Evolutionary conservation across 2,797 vertebrate genomes (phyloP).

Genomic region (Acrocephalus scirpaceus): DNA sequence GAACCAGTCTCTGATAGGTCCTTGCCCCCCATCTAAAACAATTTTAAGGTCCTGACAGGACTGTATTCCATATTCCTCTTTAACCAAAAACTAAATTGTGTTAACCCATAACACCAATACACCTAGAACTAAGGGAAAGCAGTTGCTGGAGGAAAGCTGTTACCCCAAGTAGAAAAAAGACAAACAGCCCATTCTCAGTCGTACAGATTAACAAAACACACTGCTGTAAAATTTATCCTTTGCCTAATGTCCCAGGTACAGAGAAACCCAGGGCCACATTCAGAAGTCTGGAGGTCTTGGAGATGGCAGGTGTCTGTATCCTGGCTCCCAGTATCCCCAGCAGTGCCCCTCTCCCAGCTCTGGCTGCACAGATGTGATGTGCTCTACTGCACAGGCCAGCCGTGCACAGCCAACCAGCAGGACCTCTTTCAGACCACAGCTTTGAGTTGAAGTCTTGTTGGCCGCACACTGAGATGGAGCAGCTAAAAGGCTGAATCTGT

Average conservation of each 20-base stretch:
- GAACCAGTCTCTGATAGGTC: no score
- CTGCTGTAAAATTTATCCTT: neutral
- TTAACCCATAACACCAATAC: neutral
- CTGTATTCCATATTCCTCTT: no score
- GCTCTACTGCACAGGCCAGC: neutral
- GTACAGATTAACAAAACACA: neutral
- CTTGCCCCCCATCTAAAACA: no score
- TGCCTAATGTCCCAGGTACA: neutral
- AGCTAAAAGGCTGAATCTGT: neutral
- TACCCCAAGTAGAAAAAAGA: neutral
- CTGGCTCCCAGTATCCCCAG: neutral
- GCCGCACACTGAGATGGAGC: neutral
- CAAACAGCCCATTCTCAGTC: neutral
- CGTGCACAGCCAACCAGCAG: fast-evolving
- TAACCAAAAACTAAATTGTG: no score
- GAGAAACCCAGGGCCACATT: neutral
- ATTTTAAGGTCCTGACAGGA: no score
- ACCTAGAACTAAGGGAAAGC: neutral
- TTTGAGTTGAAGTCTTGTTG: neutral
- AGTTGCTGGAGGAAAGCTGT: neutral
- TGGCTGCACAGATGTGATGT: neutral
- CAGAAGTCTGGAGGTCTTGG: neutral
- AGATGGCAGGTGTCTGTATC: neutral
- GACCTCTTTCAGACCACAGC: neutral
- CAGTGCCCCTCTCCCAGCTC: neutral